Evolutionary conservation across 30 jellyfish, hydroid and myxozoan species (phyloP).

Genomic region (Cassiopea andromeda): DNA sequence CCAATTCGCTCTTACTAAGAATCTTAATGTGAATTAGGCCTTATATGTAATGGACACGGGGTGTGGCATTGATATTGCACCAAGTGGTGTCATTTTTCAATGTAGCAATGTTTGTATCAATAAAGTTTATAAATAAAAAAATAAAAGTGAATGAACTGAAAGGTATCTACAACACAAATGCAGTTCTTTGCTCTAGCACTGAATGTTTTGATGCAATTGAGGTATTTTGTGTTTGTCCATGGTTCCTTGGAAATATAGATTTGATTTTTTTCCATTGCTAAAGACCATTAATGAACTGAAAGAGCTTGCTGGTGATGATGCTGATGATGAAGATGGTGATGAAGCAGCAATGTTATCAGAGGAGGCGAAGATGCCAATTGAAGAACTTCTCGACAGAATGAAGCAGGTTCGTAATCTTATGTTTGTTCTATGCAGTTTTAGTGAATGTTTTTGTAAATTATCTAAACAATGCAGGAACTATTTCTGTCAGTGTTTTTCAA

Average conservation of each 20-base stretch:
- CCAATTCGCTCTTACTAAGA: no score
- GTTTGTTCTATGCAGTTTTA: background rate
- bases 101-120: no score
- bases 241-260: background rate
- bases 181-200: no score
- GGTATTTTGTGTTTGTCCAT: no score
- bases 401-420: conserved; percentile 37
- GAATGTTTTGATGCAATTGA: no score
- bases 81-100: no score
- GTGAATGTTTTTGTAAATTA: background rate
- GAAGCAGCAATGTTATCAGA: conserved; percentile 80
- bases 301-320: conserved; percentile 78
- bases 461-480: background rate
- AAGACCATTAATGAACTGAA: conserved; percentile 77
- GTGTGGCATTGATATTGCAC: no score
- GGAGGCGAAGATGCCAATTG: conserved; percentile 92
- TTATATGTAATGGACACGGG: no score
- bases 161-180: no score
- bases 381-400: conserved; percentile 71
- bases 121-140: no score
- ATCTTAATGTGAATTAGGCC: no score
- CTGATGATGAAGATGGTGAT: conserved; percentile 84
- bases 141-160: no score
- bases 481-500: background rate
- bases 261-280: background rate